phyloP scores from a whole-genome alignment of 2,797 vertebrate genomes.

The Manis crassicaudata region DNA sequence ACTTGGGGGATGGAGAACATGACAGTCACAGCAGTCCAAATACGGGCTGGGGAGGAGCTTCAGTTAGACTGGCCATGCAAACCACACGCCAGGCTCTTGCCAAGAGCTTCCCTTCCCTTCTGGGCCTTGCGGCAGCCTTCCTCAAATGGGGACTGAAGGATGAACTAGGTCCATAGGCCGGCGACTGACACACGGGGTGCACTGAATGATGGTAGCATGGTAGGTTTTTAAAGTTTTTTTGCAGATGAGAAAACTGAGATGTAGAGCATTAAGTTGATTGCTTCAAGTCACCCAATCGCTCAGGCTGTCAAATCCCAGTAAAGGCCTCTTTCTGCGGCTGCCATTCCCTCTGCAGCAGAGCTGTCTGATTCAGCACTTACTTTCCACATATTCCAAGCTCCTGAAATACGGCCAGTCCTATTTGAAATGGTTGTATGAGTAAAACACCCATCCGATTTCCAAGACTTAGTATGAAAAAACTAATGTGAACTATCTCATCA shows the following conservation, averaged over 20 bases:
- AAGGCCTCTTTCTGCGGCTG: neutral
- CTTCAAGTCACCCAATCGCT: neutral
- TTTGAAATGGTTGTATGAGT: neutral
- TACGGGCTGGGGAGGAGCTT: neutral
- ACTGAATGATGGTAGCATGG: neutral
- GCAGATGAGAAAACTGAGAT: neutral
- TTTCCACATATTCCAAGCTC: accelerated
- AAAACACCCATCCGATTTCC: neutral
- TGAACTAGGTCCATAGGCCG: neutral
- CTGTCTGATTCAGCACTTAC: neutral
- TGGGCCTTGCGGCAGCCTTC: neutral
- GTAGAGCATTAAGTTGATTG: neutral
- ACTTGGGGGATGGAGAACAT: neutral
- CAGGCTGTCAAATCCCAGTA: neutral
- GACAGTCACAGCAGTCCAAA: neutral
- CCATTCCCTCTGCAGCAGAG: too few species aligned
- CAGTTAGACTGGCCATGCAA: neutral
- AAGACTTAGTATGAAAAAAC: neutral
- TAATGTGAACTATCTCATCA: neutral
- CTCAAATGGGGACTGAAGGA: neutral
- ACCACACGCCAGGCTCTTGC: neutral
- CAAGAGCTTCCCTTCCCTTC: neutral
- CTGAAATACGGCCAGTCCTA: neutral
- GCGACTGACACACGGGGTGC: neutral
- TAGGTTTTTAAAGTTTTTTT: neutral